Percentiles rank a stretch among this genome's conserved stretches.
Evolutionary conservation across 2,113 vertebrate genomes (phyloP).

Genomic region (Dromaius novaehollandiae): DNA sequence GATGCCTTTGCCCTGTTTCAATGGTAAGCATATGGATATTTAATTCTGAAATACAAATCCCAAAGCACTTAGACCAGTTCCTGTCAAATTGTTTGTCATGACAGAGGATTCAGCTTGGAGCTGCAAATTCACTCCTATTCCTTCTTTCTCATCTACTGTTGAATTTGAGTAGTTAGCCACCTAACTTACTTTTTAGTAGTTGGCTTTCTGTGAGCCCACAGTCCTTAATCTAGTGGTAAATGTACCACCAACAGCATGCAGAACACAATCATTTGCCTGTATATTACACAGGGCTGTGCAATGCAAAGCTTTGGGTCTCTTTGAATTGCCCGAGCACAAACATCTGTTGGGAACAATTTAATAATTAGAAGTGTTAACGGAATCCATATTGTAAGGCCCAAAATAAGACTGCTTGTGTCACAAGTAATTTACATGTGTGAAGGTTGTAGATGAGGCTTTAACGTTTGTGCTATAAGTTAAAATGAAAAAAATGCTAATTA

Average conservation of each 20-base stretch:
- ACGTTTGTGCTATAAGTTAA: neutral
- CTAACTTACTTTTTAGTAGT: neutral
- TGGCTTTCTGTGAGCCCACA: neutral
- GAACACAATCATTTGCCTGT: neutral
- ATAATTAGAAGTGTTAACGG: neutral
- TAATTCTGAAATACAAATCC: neutral
- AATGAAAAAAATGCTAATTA: neutral
- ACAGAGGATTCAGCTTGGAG: neutral
- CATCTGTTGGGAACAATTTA: neutral
- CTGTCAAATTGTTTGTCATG: slow-evolving; percentile 17
- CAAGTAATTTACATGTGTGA: neutral
- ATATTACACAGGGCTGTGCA: neutral
- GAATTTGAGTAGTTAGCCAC: slow-evolving; percentile 16
- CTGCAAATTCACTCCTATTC: neutral
- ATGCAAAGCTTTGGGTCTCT: neutral
- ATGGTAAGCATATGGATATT: neutral
- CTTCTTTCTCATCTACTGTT: neutral
- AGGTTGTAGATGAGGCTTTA: neutral
- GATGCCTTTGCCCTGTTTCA: neutral
- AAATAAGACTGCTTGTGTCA: neutral
- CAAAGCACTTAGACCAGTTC: slow-evolving; percentile 12
- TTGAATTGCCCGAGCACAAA: neutral
- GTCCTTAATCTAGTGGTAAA: neutral
- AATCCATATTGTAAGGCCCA: neutral
- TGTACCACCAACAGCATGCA: neutral